Evolutionary conservation across 2,888 invertebrate species (phyloP).

Genomic region (Laothoe populi): DNA sequence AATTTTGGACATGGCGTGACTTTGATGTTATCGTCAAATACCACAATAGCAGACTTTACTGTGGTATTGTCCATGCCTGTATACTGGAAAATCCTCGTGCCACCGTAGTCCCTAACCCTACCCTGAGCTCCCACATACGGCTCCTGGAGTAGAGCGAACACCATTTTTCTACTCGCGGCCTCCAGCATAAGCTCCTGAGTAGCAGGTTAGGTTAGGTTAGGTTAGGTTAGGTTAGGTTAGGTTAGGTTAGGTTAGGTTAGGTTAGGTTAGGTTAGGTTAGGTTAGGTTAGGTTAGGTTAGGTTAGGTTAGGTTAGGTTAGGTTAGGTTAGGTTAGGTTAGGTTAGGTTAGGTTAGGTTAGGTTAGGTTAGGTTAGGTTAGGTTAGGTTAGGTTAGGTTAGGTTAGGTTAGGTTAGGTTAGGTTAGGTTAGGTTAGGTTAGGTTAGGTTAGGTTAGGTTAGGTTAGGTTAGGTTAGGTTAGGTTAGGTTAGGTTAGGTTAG

Average conservation of each 20-base stretch:
- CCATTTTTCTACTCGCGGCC: too few species aligned
- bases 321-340: conserved; percentile 33
- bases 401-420: conserved; percentile 26
- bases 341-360: conserved; percentile 33
- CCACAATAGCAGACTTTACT: too few species aligned
- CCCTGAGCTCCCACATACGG: too few species aligned
- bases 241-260: conserved; percentile 17
- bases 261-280: conserved; percentile 30
- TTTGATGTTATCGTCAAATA: too few species aligned
- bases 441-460: conserved; percentile 27
- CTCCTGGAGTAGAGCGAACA: too few species aligned
- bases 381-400: conserved; percentile 33
- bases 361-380: conserved; percentile 33
- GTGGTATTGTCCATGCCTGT: too few species aligned
- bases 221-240: conserved; percentile 25
- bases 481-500: conserved; percentile 26
- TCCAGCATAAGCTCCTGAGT: too few species aligned
- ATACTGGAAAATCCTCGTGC: too few species aligned
- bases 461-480: conserved; percentile 27
- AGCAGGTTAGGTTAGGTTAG: conserved; percentile 26
- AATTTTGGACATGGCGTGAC: too few species aligned
- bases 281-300: conserved; percentile 32
- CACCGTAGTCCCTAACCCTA: too few species aligned
- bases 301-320: conserved; percentile 33
- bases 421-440: conserved; percentile 29